These are phyloP conservation scores for Ecliptopera silaceata DNA, from an alignment of 2,888 invertebrate species.

Conservation along the genomic window DNA sequence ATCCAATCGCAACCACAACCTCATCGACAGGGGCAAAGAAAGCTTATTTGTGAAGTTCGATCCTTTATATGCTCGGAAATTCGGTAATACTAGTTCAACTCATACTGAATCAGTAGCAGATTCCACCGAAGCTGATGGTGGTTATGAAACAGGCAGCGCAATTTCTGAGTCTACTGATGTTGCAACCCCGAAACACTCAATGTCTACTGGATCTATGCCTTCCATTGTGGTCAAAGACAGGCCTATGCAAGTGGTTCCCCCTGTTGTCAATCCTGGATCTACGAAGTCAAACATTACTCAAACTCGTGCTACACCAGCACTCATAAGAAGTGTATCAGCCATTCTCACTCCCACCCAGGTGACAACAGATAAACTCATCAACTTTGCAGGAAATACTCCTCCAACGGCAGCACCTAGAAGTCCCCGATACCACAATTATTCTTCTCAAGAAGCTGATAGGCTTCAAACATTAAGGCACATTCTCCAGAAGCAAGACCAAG, in stretches of 20 bases:
- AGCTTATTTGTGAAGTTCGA: constrained; percentile 87
- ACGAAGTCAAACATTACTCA: constrained; percentile 44
- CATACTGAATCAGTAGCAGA: constrained; percentile 51
- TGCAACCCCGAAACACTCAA: constrained; percentile 55
- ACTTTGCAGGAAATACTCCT: constrained; percentile 66
- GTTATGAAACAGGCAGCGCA: constrained; percentile 74
- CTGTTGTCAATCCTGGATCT: constrained; percentile 61
- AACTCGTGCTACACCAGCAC: constrained; percentile 54
- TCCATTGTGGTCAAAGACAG: constrained; percentile 56
- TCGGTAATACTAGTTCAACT: constrained; percentile 42
- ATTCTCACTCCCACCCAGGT: constrained; percentile 70
- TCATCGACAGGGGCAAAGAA: constrained; percentile 78
- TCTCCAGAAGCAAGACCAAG: constrained; percentile 72
- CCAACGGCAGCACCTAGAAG: constrained; percentile 68
- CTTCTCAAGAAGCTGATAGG: constrained; percentile 57
- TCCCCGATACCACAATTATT: constrained; percentile 53
- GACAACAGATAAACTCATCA: constrained; percentile 71
- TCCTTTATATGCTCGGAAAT: constrained; percentile 72
- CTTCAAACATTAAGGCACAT: constrained; percentile 64
- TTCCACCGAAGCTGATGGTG: constrained; percentile 63
- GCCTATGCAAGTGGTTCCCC: constrained; percentile 73
- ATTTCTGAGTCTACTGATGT: constrained; percentile 60
- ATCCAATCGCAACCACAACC: constrained; percentile 59
- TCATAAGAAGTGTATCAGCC: constrained; percentile 73
- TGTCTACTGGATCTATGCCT: constrained; percentile 55